phyloP scores from a whole-genome alignment of 1,140 invertebrate genomes.

The Pomacea maculata region DNA sequence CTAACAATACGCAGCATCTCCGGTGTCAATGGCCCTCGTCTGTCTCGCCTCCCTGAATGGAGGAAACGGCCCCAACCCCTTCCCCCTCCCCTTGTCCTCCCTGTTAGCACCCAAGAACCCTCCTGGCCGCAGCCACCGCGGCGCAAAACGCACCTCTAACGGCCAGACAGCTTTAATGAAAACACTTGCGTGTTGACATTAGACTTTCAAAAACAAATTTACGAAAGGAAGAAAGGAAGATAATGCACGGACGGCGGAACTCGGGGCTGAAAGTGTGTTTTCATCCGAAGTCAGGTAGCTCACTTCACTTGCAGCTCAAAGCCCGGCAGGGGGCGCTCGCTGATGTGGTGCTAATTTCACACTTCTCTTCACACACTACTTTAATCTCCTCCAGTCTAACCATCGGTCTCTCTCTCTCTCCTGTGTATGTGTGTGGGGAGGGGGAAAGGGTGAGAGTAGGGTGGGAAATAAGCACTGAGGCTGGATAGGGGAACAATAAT shows the following conservation, averaged over 20 bases:
- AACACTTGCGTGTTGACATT: conserved; percentile 18
- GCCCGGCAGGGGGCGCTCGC: background rate
- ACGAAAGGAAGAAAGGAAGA: conserved; percentile 3
- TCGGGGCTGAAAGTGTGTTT: background rate
- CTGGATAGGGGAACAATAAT: background rate
- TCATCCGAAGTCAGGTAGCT: conserved; percentile 1
- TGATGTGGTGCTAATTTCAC: conserved; percentile 18
- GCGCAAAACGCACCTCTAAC: background rate
- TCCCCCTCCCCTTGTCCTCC: too few species aligned
- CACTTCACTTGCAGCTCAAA: conserved; percentile 10
- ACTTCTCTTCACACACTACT: conserved; percentile 13
- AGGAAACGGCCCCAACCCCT: too few species aligned
- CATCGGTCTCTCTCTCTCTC: too few species aligned
- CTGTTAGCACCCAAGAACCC: background rate
- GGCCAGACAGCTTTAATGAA: conserved; percentile 7
- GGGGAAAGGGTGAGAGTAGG: background rate
- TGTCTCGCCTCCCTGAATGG: too few species aligned
- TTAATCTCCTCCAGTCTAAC: background rate
- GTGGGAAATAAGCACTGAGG: background rate
- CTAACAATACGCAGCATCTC: background rate
- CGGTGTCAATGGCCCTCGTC: too few species aligned
- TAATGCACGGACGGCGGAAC: conserved; percentile 3
- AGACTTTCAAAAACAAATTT: conserved; percentile 20
- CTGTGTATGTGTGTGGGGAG: background rate
- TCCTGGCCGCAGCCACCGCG: background rate